phyloP scores from a whole-genome alignment of 2,113 vertebrate species.

The Gorsachius goisagi region DNA sequence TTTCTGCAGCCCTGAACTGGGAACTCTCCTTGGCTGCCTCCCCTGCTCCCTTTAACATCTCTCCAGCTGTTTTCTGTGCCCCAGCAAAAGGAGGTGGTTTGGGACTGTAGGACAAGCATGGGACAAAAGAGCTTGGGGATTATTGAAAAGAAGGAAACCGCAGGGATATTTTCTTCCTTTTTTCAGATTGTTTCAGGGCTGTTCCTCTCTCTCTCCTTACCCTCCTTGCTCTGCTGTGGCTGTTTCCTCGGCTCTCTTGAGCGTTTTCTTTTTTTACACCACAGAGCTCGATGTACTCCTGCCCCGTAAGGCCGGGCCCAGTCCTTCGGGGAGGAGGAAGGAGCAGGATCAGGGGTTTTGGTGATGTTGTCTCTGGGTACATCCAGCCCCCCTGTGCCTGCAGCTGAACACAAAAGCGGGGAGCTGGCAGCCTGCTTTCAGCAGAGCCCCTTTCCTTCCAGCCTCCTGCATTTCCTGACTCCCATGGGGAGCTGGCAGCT shows the following conservation, averaged over 20 bases:
- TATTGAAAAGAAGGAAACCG: rapidly evolving
- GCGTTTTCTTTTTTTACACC: neutral
- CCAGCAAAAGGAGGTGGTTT: neutral
- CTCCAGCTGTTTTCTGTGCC: neutral
- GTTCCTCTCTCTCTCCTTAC: neutral
- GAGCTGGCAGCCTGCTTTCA: neutral
- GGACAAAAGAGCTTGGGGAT: neutral
- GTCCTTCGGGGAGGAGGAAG: neutral
- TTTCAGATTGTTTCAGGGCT: rapidly evolving
- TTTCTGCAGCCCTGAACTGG: neutral
- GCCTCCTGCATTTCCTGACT: rapidly evolving
- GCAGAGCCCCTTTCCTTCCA: neutral
- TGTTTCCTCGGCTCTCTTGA: rapidly evolving
- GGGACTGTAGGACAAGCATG: rapidly evolving
- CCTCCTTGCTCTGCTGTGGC: too few relatives aligned
- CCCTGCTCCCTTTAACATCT: neutral
- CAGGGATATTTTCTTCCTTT: rapidly evolving
- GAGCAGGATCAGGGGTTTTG: rapidly evolving
- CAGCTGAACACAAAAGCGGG: rapidly evolving
- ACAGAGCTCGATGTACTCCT: neutral
- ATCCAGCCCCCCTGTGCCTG: neutral
- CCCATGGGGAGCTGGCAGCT: too few relatives aligned
- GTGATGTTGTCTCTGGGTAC: rapidly evolving
- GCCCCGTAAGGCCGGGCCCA: too few relatives aligned
- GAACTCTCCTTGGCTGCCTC: neutral